Percentiles rank a stretch among this genome's conserved stretches.
These are phyloP conservation scores for Hirudo medicinalis DNA, from an alignment of 1,140 invertebrate species.

Conservation along the genomic window DNA sequence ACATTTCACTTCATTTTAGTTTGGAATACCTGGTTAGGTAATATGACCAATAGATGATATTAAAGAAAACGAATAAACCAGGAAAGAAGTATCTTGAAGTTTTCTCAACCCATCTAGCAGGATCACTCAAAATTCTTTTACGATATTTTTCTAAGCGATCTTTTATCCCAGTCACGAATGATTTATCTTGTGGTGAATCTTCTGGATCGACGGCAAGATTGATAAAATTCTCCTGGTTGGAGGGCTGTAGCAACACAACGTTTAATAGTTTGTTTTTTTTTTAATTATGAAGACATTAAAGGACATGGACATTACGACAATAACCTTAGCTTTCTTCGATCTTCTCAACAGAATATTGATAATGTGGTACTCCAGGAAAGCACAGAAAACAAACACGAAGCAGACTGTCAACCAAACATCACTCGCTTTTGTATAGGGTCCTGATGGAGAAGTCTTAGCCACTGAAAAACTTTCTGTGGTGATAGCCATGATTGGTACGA, in stretches of 20 bases:
- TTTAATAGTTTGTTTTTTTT: too few species aligned
- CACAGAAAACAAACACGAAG: constrained; percentile 34
- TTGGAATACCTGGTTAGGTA: background rate
- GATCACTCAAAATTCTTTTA: constrained; percentile 20
- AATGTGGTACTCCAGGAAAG: constrained; percentile 35
- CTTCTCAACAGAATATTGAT: constrained; percentile 30
- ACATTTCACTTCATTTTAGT: too few species aligned
- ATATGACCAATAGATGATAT: constrained; percentile 66
- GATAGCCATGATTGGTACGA: constrained; percentile 28
- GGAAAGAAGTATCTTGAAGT: constrained; percentile 69
- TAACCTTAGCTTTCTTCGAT: constrained; percentile 5
- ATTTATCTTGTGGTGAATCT: too few species aligned
- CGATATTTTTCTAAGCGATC: background rate
- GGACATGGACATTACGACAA: too few species aligned
- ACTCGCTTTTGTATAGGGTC: constrained; percentile 36
- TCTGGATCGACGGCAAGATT: too few species aligned
- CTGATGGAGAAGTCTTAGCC: constrained; percentile 4
- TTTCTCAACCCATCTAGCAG: constrained; percentile 51
- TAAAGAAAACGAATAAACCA: constrained; percentile 64
- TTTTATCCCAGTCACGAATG: too few species aligned
- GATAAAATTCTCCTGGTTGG: too few species aligned
- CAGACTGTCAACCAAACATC: constrained; percentile 37
- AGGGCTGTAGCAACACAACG: too few species aligned
- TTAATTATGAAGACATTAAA: too few species aligned
- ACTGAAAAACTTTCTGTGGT: constrained; percentile 2